Conservation (phyloP, 2,888 invertebrate genomes). For the Atethmia centrago region DNA sequence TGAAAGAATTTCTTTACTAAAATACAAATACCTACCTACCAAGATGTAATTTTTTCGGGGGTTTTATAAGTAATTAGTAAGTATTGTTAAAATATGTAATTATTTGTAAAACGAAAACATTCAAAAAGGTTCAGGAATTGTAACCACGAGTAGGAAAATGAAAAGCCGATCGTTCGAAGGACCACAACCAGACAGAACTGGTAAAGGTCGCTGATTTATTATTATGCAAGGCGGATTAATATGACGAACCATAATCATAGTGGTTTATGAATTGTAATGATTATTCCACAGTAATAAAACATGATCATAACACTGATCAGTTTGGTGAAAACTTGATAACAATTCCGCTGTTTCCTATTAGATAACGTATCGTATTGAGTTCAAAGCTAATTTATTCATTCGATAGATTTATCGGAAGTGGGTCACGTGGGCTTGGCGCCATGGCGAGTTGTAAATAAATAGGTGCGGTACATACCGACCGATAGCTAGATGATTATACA, state of each 20-base stretch:
- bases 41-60: background rate
- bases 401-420: constrained; percentile 51
- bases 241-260: constrained; percentile 33
- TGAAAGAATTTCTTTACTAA: background rate
- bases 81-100: background rate
- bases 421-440: constrained; percentile 50
- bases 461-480: constrained; percentile 35
- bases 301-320: constrained; percentile 17
- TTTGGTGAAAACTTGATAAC: constrained; percentile 40
- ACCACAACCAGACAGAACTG: background rate
- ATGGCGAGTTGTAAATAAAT: constrained; percentile 16
- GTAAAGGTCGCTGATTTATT: background rate
- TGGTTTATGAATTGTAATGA: constrained; percentile 19
- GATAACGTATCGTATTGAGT: constrained; percentile 46
- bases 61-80: background rate
- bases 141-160: background rate
- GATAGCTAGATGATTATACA: constrained; percentile 17
- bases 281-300: constrained; percentile 20
- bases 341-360: constrained; percentile 32
- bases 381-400: constrained; percentile 56
- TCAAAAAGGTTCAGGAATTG: background rate
- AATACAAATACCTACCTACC: background rate
- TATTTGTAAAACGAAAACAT: background rate
- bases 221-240: constrained; percentile 13
- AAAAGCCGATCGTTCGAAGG: background rate